Percentiles rank a stretch among this genome's conserved stretches.
These are phyloP conservation scores for Mormyrus hasselquistii DNA, from an alignment of 2,797 vertebrate genomes.

Conservation along the genomic window DNA sequence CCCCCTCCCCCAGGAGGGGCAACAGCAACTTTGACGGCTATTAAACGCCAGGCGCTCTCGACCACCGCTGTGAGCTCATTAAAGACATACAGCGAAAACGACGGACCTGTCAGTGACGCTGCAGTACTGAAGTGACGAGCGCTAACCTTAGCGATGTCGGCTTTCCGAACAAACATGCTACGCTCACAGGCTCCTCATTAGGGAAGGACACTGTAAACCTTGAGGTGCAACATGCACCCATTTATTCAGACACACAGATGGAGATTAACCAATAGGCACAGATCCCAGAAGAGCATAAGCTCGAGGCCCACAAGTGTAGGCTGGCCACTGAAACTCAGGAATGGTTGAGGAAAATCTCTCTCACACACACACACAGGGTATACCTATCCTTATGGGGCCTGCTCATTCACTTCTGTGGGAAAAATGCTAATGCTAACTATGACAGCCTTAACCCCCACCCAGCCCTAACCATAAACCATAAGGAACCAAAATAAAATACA, in stretches of 20 bases:
- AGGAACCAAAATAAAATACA: no score
- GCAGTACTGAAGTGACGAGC: neutral
- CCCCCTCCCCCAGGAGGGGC: neutral
- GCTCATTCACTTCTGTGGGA: no score
- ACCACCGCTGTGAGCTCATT: neutral
- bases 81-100: neutral
- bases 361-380: no score
- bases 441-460: no score
- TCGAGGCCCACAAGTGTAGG: neutral
- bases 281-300: neutral
- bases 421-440: no score
- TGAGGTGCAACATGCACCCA: neutral
- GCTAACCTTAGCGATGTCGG: neutral
- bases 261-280: neutral
- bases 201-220: neutral
- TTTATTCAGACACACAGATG: neutral
- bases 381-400: no score
- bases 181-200: neutral
- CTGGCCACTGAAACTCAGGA: neutral
- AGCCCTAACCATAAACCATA: no score
- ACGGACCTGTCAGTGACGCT: neutral
- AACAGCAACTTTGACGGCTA: neutral
- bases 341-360: neutral
- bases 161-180: neutral
- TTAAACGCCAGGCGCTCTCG: neutral